Percentiles rank a stretch among this genome's conserved stretches.
Conservation (phyloP, 1,140 invertebrate species). For the Drosophila punjabiensis region DNA sequence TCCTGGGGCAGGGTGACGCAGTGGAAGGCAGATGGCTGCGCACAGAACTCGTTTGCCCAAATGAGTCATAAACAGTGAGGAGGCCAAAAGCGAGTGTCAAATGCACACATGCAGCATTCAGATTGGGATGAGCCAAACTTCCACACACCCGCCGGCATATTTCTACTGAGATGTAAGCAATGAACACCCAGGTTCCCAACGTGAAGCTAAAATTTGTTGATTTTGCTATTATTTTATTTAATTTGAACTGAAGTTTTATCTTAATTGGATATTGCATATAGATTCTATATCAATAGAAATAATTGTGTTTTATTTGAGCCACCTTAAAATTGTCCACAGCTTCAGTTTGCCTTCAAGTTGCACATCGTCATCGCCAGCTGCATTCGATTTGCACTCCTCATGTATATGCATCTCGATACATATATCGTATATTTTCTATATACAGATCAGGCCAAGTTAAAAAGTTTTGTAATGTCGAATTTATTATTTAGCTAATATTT, state of each 20-base stretch:
- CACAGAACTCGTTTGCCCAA: constrained; percentile 71
- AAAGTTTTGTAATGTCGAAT: no score
- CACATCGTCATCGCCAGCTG: constrained; percentile 60
- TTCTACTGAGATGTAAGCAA: constrained; percentile 4
- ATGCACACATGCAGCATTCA: constrained; percentile 50
- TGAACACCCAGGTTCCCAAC: neutral
- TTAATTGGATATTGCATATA: neutral
- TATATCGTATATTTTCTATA: neutral
- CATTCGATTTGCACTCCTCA: constrained; percentile 67
- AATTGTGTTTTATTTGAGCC: constrained; percentile 8
- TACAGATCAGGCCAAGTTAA: neutral
- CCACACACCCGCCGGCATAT: neutral
- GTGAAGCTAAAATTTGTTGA: neutral
- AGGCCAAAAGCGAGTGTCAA: constrained; percentile 58
- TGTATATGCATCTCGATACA: constrained; percentile 6
- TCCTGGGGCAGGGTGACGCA: constrained; percentile 22
- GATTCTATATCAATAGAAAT: neutral
- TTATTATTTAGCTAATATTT: no score
- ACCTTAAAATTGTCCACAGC: constrained; percentile 32
- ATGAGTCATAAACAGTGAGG: constrained; percentile 76
- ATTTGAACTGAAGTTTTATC: neutral
- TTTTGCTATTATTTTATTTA: neutral
- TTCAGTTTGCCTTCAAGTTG: constrained; percentile 27
- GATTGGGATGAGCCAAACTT: constrained; percentile 44
- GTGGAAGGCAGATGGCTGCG: neutral